Evolutionary conservation across 2,113 vertebrate species (phyloP).

Genomic region (Collichthys lucidus): DNA sequence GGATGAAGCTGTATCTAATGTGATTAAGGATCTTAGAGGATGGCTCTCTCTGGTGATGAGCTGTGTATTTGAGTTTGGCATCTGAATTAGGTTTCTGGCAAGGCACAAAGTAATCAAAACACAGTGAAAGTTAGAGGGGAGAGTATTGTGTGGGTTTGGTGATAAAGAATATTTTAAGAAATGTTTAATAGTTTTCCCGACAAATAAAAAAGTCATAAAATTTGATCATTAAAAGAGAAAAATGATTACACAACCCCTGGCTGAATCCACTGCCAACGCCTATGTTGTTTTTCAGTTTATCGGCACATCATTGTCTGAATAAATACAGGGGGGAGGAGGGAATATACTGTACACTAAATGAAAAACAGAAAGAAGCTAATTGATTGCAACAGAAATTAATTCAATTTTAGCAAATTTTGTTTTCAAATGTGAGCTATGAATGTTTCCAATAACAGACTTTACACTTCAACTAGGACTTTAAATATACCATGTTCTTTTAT

Average conservation of each 20-base stretch:
- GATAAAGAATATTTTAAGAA: neutral
- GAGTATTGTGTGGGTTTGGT: neutral
- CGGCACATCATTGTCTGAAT: neutral
- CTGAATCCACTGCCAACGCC: neutral
- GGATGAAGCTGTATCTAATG: slow-evolving; percentile 51
- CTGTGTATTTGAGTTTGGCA: slow-evolving; percentile 34
- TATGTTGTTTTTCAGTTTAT: no score
- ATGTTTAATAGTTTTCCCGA: neutral
- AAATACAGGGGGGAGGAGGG: no score
- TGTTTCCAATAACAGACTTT: neutral
- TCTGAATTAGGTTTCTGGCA: slow-evolving; percentile 13
- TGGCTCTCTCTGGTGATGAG: slow-evolving; percentile 22
- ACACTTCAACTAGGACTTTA: neutral
- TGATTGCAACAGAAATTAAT: neutral
- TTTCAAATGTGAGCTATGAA: neutral
- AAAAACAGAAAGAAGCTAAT: neutral
- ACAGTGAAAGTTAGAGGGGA: neutral
- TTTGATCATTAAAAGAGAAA: neutral
- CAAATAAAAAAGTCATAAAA: neutral
- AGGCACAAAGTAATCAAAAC: slow-evolving; percentile 22
- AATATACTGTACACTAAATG: neutral
- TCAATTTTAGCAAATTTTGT: no score
- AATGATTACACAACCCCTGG: neutral
- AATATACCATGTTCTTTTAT: no score
- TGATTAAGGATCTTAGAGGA: slow-evolving; percentile 53